Evolutionary conservation across 2,113 vertebrate genomes (phyloP).

Genomic region (Leuciscus idus): DNA sequence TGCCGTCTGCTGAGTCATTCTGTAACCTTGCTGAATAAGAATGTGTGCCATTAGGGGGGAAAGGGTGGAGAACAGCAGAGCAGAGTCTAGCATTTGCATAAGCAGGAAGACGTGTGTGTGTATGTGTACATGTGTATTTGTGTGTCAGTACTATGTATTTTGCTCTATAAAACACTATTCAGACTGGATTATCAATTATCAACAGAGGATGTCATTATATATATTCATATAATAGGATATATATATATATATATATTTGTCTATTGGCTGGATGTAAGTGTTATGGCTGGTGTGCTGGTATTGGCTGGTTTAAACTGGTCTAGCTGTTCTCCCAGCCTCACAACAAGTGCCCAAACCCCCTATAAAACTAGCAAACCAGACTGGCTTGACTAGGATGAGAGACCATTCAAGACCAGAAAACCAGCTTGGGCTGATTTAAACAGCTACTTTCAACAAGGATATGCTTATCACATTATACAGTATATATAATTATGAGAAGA

Average conservation of each 20-base stretch:
- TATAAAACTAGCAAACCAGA: not conserved
- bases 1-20: conserved; percentile 18
- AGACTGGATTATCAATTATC: not conserved
- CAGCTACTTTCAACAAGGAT: not conserved
- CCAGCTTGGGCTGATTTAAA: not conserved
- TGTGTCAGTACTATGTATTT: not conserved
- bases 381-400: not conserved
- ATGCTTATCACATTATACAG: not conserved
- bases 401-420: not conserved
- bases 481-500: not conserved
- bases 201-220: not conserved
- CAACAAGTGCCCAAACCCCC: not conserved
- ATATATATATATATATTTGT: not conserved
- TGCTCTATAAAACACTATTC: not conserved
- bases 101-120: not conserved
- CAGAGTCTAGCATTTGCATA: conserved; percentile 27
- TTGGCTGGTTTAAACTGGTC: not conserved
- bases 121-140: not conserved
- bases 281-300: not conserved
- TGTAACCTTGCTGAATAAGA: conserved; percentile 48
- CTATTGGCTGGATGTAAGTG: not conserved
- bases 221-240: too few relatives aligned
- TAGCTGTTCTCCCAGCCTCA: not conserved
- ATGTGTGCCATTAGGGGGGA: conserved; percentile 39
- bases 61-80: conserved; percentile 49